phyloP scores from a whole-genome alignment of 2,797 vertebrate genomes.

The Poliocrania exsul region DNA sequence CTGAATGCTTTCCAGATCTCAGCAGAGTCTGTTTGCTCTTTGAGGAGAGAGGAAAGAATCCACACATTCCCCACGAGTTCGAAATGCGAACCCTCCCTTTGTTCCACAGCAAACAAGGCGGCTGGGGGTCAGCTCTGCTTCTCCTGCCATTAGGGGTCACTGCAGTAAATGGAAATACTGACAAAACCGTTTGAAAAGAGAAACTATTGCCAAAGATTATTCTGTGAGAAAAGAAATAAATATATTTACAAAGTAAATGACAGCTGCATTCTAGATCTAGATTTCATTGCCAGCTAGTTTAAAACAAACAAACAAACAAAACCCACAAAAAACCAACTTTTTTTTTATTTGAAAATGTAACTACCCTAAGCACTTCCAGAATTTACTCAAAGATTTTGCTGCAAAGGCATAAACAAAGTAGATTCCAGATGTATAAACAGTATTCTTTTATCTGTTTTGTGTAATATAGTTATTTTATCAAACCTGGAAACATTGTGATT shows the following conservation, averaged over 20 bases:
- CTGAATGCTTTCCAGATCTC: constrained; percentile 48
- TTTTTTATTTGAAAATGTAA: neutral
- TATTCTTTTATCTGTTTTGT: neutral
- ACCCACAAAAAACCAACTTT: neutral
- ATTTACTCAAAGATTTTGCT: neutral
- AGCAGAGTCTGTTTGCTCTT: constrained; percentile 52
- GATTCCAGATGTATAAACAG: neutral
- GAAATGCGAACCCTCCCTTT: constrained; percentile 43
- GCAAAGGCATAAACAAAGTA: neutral
- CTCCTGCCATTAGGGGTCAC: constrained; percentile 71
- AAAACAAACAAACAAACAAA: neutral
- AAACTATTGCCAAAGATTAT: constrained; percentile 8
- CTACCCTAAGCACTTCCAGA: neutral
- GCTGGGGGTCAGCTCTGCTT: constrained; percentile 54
- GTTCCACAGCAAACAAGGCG: constrained; percentile 57
- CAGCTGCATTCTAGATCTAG: neutral
- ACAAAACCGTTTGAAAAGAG: constrained; percentile 53
- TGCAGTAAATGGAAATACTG: constrained; percentile 66
- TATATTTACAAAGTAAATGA: neutral
- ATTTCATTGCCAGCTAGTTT: neutral
- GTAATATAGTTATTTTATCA: neutral
- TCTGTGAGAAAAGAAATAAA: neutral
- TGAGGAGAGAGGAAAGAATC: constrained; percentile 46
- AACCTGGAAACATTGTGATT: neutral
- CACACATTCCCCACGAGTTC: constrained; percentile 35